These are phyloP conservation scores for Drosophila multiciliata DNA, from an alignment of 2,888 invertebrate genomes.

Conservation along the genomic window DNA sequence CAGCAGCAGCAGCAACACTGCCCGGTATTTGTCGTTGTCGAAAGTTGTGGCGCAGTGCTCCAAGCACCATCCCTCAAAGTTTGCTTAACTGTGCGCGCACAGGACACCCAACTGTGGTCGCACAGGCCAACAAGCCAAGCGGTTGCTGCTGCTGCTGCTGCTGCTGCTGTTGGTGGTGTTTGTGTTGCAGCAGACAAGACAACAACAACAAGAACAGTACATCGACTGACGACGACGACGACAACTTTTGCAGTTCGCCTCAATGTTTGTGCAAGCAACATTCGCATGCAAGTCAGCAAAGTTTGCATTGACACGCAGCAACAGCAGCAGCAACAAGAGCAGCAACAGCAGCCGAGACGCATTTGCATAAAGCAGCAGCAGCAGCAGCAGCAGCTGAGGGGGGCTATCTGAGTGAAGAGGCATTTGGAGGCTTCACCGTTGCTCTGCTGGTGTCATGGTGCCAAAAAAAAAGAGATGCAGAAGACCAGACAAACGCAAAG, in stretches of 20 bases:
- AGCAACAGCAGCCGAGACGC: conserved; percentile 52
- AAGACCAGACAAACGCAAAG: conserved; percentile 72
- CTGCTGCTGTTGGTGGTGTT: conserved; percentile 58
- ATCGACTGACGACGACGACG: conserved; percentile 66
- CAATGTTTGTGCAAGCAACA: conserved; percentile 83
- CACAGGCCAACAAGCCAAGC: conserved; percentile 75
- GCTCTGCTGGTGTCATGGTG: conserved; percentile 78
- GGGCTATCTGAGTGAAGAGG: conserved; percentile 22
- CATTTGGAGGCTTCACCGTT: conserved; percentile 47
- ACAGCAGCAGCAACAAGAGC: conserved; percentile 57
- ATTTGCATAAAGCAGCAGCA: conserved; percentile 84
- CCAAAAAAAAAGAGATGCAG: conserved; percentile 65
- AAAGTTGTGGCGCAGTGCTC: conserved; percentile 38
- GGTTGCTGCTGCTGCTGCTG: conserved; percentile 56
- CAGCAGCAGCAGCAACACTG: conserved; percentile 34
- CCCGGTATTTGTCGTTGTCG: conserved; percentile 20
- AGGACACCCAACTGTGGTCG: conserved; percentile 78
- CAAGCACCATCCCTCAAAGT: conserved; percentile 58
- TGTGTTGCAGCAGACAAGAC: conserved; percentile 70
- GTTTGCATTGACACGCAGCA: conserved; percentile 83
- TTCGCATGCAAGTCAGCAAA: conserved; percentile 83
- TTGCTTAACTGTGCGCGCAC: conserved; percentile 79
- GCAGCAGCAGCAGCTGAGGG: conserved; percentile 55
- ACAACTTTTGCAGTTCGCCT: conserved; percentile 81
- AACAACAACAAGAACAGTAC: conserved; percentile 40